Evolutionary conservation across 2,888 invertebrate species (phyloP), one percentile per base, ranked within the genome.

Genomic region (Halictus quadricinctus): DNA sequence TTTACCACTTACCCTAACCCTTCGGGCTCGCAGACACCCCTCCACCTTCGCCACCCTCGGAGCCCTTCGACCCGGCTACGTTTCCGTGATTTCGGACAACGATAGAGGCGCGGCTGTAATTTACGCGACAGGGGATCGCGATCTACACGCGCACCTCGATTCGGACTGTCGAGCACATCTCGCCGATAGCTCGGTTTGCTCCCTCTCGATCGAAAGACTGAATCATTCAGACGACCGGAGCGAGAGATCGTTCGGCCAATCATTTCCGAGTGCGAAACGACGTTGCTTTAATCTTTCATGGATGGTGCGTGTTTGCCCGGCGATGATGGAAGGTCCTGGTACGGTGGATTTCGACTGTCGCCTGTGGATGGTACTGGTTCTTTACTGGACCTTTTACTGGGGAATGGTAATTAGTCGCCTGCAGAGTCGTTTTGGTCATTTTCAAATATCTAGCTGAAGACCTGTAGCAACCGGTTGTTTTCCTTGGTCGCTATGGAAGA

Each of bases 81-180:
- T 84, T 84, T 85, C 81, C 86, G 80, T 84, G 85, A 87, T 89
- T 87, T 88, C 80, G 81, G 76, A 73, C 58, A 66, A 54, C 80
- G 83, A 88, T 83, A 82, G 60, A 72, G 75, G n/a, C n/a, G 41
- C 76, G 69, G 64, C 60, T 54, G 18, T 70, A 79, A 86, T 79
- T 81, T 76, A 87, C 73, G 80, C 73, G 80, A 81, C 70, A 43
- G 46, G 43, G 48, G 13, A 79, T 87, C 82, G 76, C 73, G 79
- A 50, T 46, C 78, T 69, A 58, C 50, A 64, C 64, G 46, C 43
- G 43, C 25, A 21, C 46, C 29, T 50, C 36, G 50, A 43, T 29
- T 46, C 21, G 80, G 36, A 18, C 66, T 66, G 66, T 36, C 66
- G 60, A 6, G 60, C 25, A 60, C 25, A 60, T 25, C 60, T 36